Base-by-base conservation (phyloP, 2,888 invertebrate species). In the Lamproptera curius region DNA sequence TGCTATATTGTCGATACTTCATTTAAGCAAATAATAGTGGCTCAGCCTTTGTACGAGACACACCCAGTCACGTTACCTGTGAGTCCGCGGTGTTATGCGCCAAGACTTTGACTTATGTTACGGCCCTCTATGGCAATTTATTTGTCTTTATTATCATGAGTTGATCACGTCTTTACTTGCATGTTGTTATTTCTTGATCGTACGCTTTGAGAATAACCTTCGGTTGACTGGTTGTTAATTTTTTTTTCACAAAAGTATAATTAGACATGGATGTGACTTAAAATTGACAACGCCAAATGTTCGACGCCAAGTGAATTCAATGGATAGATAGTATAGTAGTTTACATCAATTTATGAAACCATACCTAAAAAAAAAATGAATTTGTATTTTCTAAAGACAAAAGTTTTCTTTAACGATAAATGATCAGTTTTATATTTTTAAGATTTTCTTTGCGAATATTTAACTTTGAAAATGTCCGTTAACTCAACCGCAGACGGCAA, bases 151-250 rank as follows among this genome's bases (percentile, higher is more conserved):
- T 45, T 20, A 38, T 39, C 37, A 33, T 47, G 46, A 42, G 44
- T 50, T 66, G 64, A 70, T 65, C 46, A 63, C 65, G 54, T 64
- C 59, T 67, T 65, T 65, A 62, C 59, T 58, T 61, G 62, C 62
- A 67, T 70, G 57, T 73, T 70, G 73, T 77, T 16, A 26, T 43
- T 49, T 38, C 38, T 42, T n/a, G 36, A 42, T 42, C 38, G 38
- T 20, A 6, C 17, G 14, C 43, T 20, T 39, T 49, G 39, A 39
- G 34, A 38, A 48, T 73, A 10, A n/a, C n/a, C 28, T 28, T 6
- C 4, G 20, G 20, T 20, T 20, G 20, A 20, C 20, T 3, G n/a
- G n/a, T n/a, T n/a, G n/a, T n/a, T n/a, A n/a, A n/a, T n/a, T n/a
- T n/a, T n/a, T n/a, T n/a, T n/a, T n/a, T n/a, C n/a, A n/a, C n/a